These are phyloP conservation scores for Porites lobata DNA, from an alignment of 92 coral and sea anemone species.

Conservation along the genomic window DNA sequence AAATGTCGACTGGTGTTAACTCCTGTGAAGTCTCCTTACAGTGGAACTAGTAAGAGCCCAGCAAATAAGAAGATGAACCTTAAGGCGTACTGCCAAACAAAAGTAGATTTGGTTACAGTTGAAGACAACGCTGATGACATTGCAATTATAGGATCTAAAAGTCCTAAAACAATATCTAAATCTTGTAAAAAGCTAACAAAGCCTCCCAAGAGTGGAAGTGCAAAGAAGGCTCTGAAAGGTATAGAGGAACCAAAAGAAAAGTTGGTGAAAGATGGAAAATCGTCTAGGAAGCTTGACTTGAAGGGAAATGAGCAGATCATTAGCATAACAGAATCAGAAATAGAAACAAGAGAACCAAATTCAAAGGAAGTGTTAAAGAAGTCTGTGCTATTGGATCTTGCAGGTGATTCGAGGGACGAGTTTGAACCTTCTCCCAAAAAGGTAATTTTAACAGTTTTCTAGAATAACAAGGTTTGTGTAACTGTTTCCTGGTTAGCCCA, in stretches of 20 bases:
- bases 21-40: slow-evolving; percentile 24
- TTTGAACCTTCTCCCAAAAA: slow-evolving; percentile 5
- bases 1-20: slow-evolving; percentile 43
- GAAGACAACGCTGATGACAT: background rate
- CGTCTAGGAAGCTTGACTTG: slow-evolving; percentile 1
- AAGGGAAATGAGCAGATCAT: background rate
- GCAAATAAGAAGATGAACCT: background rate
- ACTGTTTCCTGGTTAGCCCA: too few relatives aligned
- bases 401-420: slow-evolving; percentile 3
- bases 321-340: background rate
- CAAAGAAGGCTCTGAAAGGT: background rate
- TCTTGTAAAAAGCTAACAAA: slow-evolving; percentile 17
- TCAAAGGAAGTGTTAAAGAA: background rate
- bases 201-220: slow-evolving; percentile 14
- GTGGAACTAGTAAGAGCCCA: background rate
- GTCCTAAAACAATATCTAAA: background rate
- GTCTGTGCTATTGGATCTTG: background rate
- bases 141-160: background rate
- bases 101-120: background rate
- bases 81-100: background rate
- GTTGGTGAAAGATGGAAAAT: background rate
- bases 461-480: too few relatives aligned
- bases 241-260: background rate
- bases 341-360: slow-evolving; percentile 17
- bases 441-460: background rate